phyloP scores from a whole-genome alignment of 2,797 vertebrate species.

The Pteronotus mesoamericanus region DNA sequence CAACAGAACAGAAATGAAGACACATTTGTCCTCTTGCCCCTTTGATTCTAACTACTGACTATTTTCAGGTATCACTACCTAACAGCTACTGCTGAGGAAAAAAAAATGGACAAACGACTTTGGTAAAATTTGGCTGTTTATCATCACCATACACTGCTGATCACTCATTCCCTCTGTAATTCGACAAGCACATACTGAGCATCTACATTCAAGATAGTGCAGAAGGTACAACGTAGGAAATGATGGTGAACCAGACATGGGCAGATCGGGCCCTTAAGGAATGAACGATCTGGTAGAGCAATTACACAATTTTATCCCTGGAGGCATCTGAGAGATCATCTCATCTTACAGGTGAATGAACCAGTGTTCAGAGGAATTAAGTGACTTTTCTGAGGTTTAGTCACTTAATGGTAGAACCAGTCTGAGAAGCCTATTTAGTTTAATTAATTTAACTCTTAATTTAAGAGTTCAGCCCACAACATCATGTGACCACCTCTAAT shows the following conservation, averaged over 20 bases:
- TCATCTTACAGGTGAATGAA: constrained; percentile 8
- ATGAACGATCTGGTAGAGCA: not conserved
- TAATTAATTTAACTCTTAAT: not conserved
- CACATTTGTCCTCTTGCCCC: not conserved
- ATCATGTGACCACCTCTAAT: not conserved
- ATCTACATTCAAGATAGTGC: not conserved
- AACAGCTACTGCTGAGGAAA: not conserved
- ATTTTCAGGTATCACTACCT: not conserved
- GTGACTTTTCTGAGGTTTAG: not conserved
- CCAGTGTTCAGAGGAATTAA: not conserved
- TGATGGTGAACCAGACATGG: not conserved
- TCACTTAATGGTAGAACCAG: not conserved
- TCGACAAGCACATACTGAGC: not conserved
- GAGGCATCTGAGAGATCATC: not conserved
- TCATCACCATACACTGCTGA: not conserved
- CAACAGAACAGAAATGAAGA: not conserved
- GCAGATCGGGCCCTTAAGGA: not conserved
- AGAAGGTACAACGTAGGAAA: not conserved
- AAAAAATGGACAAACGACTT: not conserved
- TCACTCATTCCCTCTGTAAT: not conserved
- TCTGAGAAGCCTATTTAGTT: not conserved
- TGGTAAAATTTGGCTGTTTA: not conserved
- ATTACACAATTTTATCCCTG: not conserved
- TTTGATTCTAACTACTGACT: not conserved
- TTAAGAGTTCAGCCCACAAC: not conserved